These are phyloP conservation scores for Stichodactyla mertensii DNA, from an alignment of 64 coral and sea anemone genomes.

Conservation along the genomic window DNA sequence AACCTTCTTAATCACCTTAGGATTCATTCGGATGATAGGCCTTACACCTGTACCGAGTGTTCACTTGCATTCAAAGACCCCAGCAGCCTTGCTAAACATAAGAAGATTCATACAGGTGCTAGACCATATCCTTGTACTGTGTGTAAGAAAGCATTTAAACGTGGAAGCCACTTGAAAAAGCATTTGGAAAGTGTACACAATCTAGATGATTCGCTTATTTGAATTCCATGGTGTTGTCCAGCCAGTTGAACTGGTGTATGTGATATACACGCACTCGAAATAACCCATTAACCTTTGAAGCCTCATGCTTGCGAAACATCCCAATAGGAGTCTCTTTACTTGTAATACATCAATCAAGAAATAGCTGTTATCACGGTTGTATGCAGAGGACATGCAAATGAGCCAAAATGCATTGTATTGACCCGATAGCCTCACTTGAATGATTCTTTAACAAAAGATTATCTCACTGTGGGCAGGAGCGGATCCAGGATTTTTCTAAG, in stretches of 20 bases:
- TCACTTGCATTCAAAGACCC: slow-evolving; percentile 3
- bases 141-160: slow-evolving; percentile 17
- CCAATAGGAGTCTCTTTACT: no score
- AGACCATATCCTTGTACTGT: background rate
- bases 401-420: no score
- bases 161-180: slow-evolving; percentile 21
- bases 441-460: no score
- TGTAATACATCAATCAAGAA: no score
- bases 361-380: no score
- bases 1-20: background rate
- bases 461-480: no score
- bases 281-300: no score
- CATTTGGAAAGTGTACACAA: slow-evolving; percentile 10
- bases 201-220: background rate
- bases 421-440: no score
- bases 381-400: no score
- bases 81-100: slow-evolving; percentile 10
- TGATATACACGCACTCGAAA: no score
- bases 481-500: no score
- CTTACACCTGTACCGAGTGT: background rate
- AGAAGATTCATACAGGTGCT: background rate
- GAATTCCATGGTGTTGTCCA: background rate
- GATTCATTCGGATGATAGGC: slow-evolving; percentile 9
- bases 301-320: no score
- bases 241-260: background rate